These are phyloP conservation scores for Orthonevra nobilis DNA, from an alignment of 2,888 invertebrate species.

Conservation along the genomic window DNA sequence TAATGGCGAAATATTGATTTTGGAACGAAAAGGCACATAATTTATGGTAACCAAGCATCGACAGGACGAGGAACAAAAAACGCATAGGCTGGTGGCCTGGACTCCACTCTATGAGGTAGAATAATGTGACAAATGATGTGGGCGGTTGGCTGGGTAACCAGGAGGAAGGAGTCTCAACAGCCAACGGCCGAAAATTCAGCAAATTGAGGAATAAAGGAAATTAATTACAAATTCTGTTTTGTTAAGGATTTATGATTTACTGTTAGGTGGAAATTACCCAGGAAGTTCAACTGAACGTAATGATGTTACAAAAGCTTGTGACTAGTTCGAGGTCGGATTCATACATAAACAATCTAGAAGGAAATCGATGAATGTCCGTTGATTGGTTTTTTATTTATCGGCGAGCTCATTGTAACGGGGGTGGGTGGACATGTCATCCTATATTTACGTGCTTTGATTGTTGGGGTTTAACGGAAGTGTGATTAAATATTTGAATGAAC, in stretches of 20 bases:
- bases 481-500: too few relatives aligned
- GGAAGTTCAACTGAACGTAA: constrained; percentile 24
- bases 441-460: too few relatives aligned
- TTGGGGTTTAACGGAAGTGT: too few relatives aligned
- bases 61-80: constrained; percentile 56
- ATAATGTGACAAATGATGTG: constrained; percentile 30
- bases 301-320: constrained; percentile 37
- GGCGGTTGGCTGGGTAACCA: background rate
- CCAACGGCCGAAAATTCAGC: background rate
- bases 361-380: too few relatives aligned
- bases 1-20: constrained; percentile 66
- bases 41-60: constrained; percentile 40
- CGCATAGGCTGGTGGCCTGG: constrained; percentile 9
- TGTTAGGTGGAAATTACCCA: constrained; percentile 30
- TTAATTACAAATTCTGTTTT: constrained; percentile 56
- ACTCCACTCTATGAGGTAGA: background rate
- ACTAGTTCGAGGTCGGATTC: too few relatives aligned
- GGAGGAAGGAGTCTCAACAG: background rate
- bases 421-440: too few relatives aligned
- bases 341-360: too few relatives aligned
- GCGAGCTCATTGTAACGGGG: too few relatives aligned
- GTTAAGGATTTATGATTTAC: constrained; percentile 47
- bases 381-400: too few relatives aligned
- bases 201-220: constrained; percentile 54
- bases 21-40: constrained; percentile 39